Conservation (phyloP, 2,113 vertebrate species). For the Alouatta palliata region DNA sequence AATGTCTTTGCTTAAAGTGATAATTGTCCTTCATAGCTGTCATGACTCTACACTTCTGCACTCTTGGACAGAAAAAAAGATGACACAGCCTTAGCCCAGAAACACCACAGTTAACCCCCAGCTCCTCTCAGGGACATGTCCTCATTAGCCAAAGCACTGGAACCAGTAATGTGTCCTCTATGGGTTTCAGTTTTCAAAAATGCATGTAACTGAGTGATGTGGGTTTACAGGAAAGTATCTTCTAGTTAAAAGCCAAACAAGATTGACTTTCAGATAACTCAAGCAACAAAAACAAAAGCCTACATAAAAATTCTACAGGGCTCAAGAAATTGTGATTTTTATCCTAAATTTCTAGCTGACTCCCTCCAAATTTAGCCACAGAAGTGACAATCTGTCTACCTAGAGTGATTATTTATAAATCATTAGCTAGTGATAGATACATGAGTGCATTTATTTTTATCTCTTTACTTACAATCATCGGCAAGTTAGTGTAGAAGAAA, state of each 20-base stretch:
- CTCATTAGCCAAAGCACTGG: background rate
- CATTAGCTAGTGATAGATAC: background rate
- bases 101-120: background rate
- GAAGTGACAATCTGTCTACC: background rate
- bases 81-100: background rate
- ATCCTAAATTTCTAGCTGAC: background rate
- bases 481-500: background rate
- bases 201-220: background rate
- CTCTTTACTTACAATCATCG: background rate
- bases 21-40: background rate
- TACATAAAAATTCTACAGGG: background rate
- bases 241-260: slow-evolving; percentile 4
- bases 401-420: background rate
- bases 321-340: background rate
- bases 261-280: background rate
- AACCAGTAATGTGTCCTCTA: background rate
- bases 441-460: background rate
- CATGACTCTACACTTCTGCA: background rate
- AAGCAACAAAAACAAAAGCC: background rate
- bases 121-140: background rate
- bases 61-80: background rate
- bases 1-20: background rate
- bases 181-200: background rate
- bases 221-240: background rate
- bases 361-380: background rate